Conservation (phyloP, 2,113 vertebrate genomes). For the Carlito syrichta region DNA sequence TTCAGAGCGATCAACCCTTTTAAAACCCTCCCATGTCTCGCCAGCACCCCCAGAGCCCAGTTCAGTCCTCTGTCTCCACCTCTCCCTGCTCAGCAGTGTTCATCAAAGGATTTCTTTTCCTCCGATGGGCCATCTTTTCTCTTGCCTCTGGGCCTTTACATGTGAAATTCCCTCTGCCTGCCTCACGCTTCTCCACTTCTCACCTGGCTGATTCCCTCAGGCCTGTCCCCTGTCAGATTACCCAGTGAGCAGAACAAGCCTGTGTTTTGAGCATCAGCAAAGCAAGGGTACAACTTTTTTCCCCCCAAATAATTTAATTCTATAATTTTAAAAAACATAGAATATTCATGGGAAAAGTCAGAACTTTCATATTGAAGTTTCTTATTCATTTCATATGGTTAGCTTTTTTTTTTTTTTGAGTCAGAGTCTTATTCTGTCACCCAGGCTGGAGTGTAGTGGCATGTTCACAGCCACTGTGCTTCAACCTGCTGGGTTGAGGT, state of each 20-base stretch:
- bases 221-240: not conserved
- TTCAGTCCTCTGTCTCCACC: not conserved
- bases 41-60: not conserved
- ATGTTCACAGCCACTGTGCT: no score
- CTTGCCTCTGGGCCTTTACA: not conserved
- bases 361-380: not conserved
- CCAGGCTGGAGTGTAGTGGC: no score
- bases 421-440: no score
- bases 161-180: not conserved
- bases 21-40: not conserved
- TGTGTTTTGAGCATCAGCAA: not conserved
- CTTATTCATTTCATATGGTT: no score
- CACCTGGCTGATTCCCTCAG: not conserved
- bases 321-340: not conserved
- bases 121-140: not conserved
- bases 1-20: not conserved
- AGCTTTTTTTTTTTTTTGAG: no score
- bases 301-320: not conserved
- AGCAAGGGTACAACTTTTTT: not conserved
- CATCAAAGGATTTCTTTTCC: not conserved
- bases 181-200: not conserved
- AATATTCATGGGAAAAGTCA: not conserved
- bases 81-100: not conserved
- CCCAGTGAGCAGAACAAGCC: not conserved
- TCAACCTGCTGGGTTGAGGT: no score